Base-by-base conservation (phyloP, 2,888 invertebrate species). In the Holacanthella duospinosa region DNA sequence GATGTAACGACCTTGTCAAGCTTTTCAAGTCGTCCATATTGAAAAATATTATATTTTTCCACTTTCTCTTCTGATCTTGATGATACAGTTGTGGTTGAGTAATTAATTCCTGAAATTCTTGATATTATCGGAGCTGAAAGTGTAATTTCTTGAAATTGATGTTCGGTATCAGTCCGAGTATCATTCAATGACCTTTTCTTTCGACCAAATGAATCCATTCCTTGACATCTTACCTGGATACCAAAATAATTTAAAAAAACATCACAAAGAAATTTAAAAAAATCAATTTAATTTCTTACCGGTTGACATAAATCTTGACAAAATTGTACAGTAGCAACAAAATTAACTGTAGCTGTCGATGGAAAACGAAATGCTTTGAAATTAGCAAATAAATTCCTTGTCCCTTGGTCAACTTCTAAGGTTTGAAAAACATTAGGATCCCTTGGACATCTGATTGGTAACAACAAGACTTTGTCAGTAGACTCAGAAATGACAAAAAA, bases 351-450 rank as follows among this genome's bases (percentile, higher is more conserved):
- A 4, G 79, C 77, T 3, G 78, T 79, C 29, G 79, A 78, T 43
- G 79, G 78, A 71, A 79, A 79, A 24, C 79, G 74, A 74, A 79
- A 79, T 55, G 79, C 79, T 71, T 78, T 78, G 74, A 79, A 79
- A 70, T 77, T 76, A 25, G 77, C 76, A 66, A 74, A 75, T 28
- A 79, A 73, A 59, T 77, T 76, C 61, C 77, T 71, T 19, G 75
- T 75, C 36, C 76, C 74, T 36, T 75, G 72, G 64, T 79, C 78
- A 43, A 77, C 71, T 63, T 75, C 75, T 60, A 79, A 72, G 16
- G 76, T 76, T 16, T 79, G 78, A 73, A 79, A 79, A 28, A 79
- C 77, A 63, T 75, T 75, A n/a, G 76, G 75, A 73, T 79, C 78
- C 26, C 77, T 74, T 25, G 79, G 78, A 73, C 79, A 79, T 25